Evolutionary conservation across 2,113 vertebrate species (phyloP).

Genomic region (Dunckerocampus dactyliophorus): DNA sequence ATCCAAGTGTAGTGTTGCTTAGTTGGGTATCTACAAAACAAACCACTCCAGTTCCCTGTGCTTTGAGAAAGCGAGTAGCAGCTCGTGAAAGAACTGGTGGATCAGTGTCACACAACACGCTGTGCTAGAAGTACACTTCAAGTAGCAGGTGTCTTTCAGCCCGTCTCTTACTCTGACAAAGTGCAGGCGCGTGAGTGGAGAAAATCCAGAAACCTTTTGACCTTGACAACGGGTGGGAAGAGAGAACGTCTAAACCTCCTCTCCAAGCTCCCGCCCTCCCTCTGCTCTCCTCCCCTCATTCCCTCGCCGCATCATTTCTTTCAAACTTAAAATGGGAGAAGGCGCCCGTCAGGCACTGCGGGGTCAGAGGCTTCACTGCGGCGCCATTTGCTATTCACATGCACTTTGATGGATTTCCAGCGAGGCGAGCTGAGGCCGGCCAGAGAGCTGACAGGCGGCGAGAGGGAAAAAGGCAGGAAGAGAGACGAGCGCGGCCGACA

Average conservation of each 20-base stretch:
- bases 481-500: conserved; percentile 38
- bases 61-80: background rate
- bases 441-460: conserved; percentile 53
- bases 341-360: conserved; percentile 41
- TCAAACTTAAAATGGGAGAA: conserved; percentile 37
- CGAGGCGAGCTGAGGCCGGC: conserved; percentile 57
- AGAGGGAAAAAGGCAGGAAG: conserved; percentile 35
- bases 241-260: conserved; percentile 31
- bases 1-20: no score
- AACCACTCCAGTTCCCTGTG: background rate
- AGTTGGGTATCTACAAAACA: background rate
- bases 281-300: background rate
- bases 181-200: conserved; percentile 8
- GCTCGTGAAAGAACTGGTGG: background rate
- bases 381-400: conserved; percentile 50
- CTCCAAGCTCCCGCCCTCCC: background rate
- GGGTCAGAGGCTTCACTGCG: conserved; percentile 41
- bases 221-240: conserved; percentile 14
- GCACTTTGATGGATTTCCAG: conserved; percentile 60
- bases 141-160: conserved; percentile 13
- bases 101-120: background rate
- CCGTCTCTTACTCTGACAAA: conserved; percentile 16
- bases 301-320: conserved; percentile 22
- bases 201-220: conserved; percentile 36
- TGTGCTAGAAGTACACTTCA: background rate